Percentiles rank a stretch among this genome's conserved stretches.
These are phyloP conservation scores for Gastracanthus pulcherrimus DNA, from an alignment of 2,888 invertebrate genomes.

Conservation along the genomic window DNA sequence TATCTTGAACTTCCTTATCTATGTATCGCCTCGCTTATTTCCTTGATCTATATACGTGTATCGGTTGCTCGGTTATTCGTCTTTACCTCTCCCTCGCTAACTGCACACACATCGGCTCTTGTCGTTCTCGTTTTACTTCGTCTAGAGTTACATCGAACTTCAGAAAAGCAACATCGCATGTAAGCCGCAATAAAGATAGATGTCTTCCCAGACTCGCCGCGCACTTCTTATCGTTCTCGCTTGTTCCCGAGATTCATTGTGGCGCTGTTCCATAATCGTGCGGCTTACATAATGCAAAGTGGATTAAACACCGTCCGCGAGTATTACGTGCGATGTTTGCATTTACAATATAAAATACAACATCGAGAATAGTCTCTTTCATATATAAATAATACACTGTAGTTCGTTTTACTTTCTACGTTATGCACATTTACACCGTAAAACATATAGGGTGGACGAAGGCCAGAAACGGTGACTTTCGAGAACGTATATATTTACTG, in stretches of 20 bases:
- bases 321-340: background rate
- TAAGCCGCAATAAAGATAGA: constrained; percentile 53
- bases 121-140: constrained; percentile 2
- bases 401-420: background rate
- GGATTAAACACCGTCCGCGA: background rate
- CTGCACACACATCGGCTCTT: background rate
- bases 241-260: constrained; percentile 59
- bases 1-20: too few relatives aligned
- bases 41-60: background rate
- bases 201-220: constrained; percentile 25
- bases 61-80: background rate
- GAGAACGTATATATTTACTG: too few relatives aligned
- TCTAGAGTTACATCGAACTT: background rate
- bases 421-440: too few relatives aligned
- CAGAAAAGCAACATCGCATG: background rate
- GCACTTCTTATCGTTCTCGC: constrained; percentile 49
- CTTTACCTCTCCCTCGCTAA: background rate
- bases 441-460: too few relatives aligned
- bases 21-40: too few relatives aligned
- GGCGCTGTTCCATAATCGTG: constrained; percentile 17
- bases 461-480: background rate
- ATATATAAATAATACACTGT: too few relatives aligned
- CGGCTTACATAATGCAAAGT: constrained; percentile 6
- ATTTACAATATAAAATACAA: too few relatives aligned
- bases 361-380: background rate